phyloP scores from a whole-genome alignment of 1,140 invertebrate genomes.

The Acromyrmex echinatior region DNA sequence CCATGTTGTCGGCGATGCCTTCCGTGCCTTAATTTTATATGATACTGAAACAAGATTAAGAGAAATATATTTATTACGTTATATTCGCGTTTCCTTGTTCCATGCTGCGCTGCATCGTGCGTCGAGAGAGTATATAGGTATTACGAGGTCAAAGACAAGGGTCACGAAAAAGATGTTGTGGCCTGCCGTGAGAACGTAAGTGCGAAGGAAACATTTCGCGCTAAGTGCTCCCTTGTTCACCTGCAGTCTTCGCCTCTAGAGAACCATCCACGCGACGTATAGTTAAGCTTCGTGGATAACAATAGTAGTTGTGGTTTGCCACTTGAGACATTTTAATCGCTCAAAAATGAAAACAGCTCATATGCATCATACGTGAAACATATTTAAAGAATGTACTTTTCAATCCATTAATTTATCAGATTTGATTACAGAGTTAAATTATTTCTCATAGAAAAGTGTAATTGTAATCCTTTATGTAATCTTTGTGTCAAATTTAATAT shows the following conservation, averaged over 20 bases:
- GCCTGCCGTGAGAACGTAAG: slow-evolving; percentile 66
- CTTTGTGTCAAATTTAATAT: too few relatives aligned
- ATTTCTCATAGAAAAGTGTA: too few relatives aligned
- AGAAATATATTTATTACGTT: slow-evolving; percentile 61
- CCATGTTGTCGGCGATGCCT: slow-evolving; percentile 92
- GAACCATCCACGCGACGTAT: neutral
- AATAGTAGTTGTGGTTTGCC: slow-evolving; percentile 22
- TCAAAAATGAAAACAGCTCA: neutral
- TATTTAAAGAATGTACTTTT: too few relatives aligned
- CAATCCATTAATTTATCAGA: too few relatives aligned
- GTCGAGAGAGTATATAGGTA: neutral
- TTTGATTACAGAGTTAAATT: too few relatives aligned
- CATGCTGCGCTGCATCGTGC: neutral
- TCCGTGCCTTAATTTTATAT: slow-evolving; percentile 85
- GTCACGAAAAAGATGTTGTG: slow-evolving; percentile 24
- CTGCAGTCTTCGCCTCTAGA: slow-evolving; percentile 25
- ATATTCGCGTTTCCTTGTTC: neutral
- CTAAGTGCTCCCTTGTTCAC: slow-evolving; percentile 71
- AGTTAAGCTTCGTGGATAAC: slow-evolving; percentile 41
- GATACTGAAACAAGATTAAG: slow-evolving; percentile 82
- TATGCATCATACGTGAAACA: too few relatives aligned
- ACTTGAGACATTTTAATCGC: slow-evolving; percentile 17
- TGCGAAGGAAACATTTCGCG: slow-evolving; percentile 32
- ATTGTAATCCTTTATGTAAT: too few relatives aligned
- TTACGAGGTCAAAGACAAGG: slow-evolving; percentile 28